Percentiles rank a stretch among this genome's conserved stretches.
Conservation (phyloP, 2,888 invertebrate genomes). For the Lottia scabra region DNA sequence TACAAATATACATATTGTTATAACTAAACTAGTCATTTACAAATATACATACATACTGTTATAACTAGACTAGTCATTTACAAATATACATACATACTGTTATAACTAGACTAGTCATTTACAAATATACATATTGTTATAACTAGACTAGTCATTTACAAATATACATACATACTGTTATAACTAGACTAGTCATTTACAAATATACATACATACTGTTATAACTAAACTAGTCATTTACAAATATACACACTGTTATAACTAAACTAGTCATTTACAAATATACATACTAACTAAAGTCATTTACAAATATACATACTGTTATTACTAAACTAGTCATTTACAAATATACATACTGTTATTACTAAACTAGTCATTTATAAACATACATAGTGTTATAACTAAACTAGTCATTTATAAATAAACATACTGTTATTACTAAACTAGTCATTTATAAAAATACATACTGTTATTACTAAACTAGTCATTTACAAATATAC, state of each 20-base stretch:
- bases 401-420: too few relatives aligned
- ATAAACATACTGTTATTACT: too few relatives aligned
- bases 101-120: background rate
- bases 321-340: background rate
- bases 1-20: constrained; percentile 3
- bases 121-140: constrained; percentile 6
- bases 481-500: too few relatives aligned
- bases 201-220: background rate
- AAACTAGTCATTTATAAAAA: background rate
- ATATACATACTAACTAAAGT: background rate
- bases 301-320: background rate
- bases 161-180: background rate
- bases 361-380: background rate
- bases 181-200: background rate
- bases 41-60: background rate
- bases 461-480: too few relatives aligned
- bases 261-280: background rate
- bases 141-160: background rate
- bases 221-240: background rate
- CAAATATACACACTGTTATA: constrained; percentile 8
- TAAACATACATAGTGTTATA: too few relatives aligned
- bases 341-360: constrained; percentile 4
- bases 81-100: background rate
- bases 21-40: background rate
- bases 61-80: background rate